Percentiles rank a stretch among this genome's conserved stretches.
Conservation (phyloP, 2,797 vertebrate species). For the Natrix natrix region DNA sequence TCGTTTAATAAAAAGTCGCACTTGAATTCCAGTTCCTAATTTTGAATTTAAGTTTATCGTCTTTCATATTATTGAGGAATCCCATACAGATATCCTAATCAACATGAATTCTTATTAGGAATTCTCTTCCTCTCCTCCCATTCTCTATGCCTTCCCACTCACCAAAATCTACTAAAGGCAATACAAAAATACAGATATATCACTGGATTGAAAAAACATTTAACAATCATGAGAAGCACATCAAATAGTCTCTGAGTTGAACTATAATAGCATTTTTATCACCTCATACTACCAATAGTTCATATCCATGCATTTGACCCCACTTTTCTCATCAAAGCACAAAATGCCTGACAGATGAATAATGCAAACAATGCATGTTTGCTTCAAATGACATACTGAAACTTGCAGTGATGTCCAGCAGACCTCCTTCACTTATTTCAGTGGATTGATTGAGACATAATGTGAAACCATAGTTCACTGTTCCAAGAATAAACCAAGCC, state of each 20-base stretch:
- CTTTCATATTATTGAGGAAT: background rate
- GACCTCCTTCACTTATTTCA: background rate
- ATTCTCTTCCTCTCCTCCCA: background rate
- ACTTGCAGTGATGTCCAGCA: background rate
- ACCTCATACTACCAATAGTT: background rate
- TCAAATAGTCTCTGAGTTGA: background rate
- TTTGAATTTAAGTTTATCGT: slow-evolving; percentile 2
- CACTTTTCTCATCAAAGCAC: background rate
- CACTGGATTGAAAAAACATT: background rate
- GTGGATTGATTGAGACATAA: background rate
- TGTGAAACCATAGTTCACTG: background rate
- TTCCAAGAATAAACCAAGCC: background rate
- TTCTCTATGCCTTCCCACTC: background rate
- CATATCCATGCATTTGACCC: background rate
- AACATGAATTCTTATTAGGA: background rate
- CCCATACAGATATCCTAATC: background rate
- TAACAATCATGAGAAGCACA: background rate
- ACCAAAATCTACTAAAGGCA: background rate
- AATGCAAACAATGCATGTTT: background rate
- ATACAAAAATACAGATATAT: background rate
- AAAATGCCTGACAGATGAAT: background rate
- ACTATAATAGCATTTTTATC: background rate
- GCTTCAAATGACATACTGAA: background rate
- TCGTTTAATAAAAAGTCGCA: slow-evolving; percentile 5
- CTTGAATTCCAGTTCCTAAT: background rate